Conservation (phyloP, 2,113 vertebrate genomes). For the Percopsis transmontana region DNA sequence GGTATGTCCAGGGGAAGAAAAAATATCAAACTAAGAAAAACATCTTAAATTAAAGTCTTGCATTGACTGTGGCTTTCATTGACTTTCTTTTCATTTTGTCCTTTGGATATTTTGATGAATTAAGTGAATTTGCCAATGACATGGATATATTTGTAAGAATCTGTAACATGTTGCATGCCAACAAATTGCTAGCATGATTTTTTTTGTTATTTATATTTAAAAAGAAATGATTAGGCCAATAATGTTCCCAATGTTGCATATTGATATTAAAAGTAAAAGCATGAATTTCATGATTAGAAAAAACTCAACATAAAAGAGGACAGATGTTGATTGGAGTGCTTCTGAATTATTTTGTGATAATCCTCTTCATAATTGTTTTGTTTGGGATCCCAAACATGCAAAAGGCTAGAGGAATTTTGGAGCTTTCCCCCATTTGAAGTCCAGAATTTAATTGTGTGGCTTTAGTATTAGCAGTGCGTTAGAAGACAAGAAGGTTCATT, state of each 20-base stretch:
- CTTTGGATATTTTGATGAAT: slow-evolving; percentile 1
- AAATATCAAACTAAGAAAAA: slow-evolving; percentile 3
- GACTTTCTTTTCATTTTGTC: slow-evolving; percentile 64
- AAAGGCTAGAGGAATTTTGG: slow-evolving; percentile 77
- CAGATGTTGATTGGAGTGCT: slow-evolving; percentile 59
- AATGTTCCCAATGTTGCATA: slow-evolving; percentile 79
- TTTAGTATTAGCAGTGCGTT: slow-evolving; percentile 78
- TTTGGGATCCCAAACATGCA: slow-evolving; percentile 77
- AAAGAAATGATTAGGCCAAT: slow-evolving; percentile 13
- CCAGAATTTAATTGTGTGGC: slow-evolving; percentile 69
- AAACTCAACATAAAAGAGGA: slow-evolving; percentile 68
- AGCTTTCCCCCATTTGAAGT: slow-evolving; percentile 72
- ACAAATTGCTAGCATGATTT: background rate
- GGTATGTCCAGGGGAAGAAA: slow-evolving; percentile 24
- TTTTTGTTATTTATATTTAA: background rate
- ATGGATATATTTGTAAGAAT: slow-evolving; percentile 12
- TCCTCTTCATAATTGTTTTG: slow-evolving; percentile 68
- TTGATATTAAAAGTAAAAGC: slow-evolving; percentile 74
- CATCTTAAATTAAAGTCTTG: slow-evolving; percentile 30
- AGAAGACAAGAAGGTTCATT: slow-evolving; percentile 72
- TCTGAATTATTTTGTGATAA: slow-evolving; percentile 51
- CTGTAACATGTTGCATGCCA: background rate
- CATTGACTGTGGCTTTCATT: slow-evolving; percentile 69
- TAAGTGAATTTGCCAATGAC: slow-evolving; percentile 2
- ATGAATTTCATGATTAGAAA: slow-evolving; percentile 74